Base-by-base conservation (phyloP, 2,797 vertebrate genomes). In the Eurystomus glaucurus region DNA sequence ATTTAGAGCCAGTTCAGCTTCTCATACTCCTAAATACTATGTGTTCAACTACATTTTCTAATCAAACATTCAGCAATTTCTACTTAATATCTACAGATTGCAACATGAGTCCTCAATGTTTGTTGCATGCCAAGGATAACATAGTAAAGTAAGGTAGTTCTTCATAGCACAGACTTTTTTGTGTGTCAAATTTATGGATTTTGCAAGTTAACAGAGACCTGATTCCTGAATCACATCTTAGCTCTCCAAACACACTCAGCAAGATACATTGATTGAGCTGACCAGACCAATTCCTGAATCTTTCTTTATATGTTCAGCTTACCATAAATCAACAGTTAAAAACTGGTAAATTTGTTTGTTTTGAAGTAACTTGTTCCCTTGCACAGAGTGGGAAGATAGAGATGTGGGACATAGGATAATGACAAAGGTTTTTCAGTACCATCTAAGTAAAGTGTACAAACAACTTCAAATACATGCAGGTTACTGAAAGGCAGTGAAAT, bases 271-370 rank as follows among this genome's bases (percentile, higher is more conserved):
- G 14, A 68, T 31, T 45, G 31, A 79, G 55, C 55, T 58, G 29
- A 80, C 46, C 3, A 72, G 15, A 85, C 7, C 61, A 65, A 4
- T 37, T 55, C 21, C 43, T 81, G 26, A 50, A 43, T 60, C 20
- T 39, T 55, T 62, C 58, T 29, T 77, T 84, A 88, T 64, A 66
- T 14, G 66, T 54, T 91, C 46, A 66, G 5, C 45, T 75, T 93
- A 35, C 35, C 33, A 88, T 31, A 94, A 90, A 68, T 8, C 45
- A 94, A 51, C 26, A 58, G 16, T 75, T 95, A 66, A 52, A 92
- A 93, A 90, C 28, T 84, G 39, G 90, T 84, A n/a, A 45, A 88
- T 60, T 60, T 79, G 46, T 12, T 85, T 52, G 83, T 93, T 96
- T 92, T 82, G 91, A 86, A 88, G 51, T 58, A 71, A 57, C 29